A percentile compares a stretch with the other conserved stretches of the same genome.
phyloP scores from a whole-genome alignment of 1,140 invertebrate species.

The Atopsyche davidsoni region DNA sequence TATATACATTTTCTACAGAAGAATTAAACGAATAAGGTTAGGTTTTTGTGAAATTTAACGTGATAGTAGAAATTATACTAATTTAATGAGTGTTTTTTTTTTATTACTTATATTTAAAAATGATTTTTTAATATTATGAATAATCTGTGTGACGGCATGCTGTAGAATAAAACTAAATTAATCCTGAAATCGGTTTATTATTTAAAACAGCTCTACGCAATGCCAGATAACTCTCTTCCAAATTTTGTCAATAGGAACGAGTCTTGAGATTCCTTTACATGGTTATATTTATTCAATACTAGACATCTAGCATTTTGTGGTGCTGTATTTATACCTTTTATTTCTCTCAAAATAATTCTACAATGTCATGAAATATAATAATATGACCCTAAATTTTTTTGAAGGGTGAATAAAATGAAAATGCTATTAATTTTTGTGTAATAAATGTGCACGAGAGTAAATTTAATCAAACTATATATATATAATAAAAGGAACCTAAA shows the following conservation, averaged over 20 bases:
- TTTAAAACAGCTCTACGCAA: conserved; percentile 31
- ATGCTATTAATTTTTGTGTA: conserved; percentile 1
- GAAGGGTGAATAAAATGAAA: conserved; percentile 4
- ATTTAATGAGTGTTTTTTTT: conserved; percentile 10
- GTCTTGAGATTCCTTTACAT: too few species aligned
- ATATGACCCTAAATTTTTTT: neutral
- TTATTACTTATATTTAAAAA: conserved; percentile 11
- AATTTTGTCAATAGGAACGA: conserved; percentile 1
- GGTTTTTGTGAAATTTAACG: too few species aligned
- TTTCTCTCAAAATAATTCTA: conserved; percentile 9
- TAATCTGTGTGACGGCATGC: conserved; percentile 27
- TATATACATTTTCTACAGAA: too few species aligned
- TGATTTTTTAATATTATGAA: conserved; percentile 17
- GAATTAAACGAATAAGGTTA: too few species aligned
- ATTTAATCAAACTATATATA: too few species aligned
- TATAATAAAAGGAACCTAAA: too few species aligned
- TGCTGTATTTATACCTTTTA: conserved; percentile 22
- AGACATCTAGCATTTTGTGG: conserved; percentile 30
- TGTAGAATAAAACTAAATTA: conserved; percentile 29
- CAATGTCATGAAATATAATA: conserved; percentile 1
- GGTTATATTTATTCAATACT: neutral
- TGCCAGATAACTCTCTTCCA: conserved; percentile 21
- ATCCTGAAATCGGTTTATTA: conserved; percentile 28
- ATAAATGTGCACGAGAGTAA: neutral
- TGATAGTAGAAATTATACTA: conserved; percentile 9